Base-by-base conservation (phyloP, 1,140 invertebrate species). In the Mycetomoellerius zeteki region DNA sequence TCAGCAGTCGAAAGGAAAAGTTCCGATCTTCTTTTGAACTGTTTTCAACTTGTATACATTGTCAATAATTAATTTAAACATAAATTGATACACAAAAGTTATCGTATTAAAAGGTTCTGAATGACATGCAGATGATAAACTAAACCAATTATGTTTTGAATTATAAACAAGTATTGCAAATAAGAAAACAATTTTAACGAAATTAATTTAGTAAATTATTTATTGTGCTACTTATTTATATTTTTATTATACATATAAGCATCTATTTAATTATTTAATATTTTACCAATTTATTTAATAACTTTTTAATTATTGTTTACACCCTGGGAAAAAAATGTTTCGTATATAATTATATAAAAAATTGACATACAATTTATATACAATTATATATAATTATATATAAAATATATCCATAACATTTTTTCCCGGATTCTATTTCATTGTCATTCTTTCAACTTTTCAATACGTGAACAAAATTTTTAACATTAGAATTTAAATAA, bases 51-150 rank as follows among this genome's bases (percentile, higher is more conserved):
- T 47, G 14, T 50, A 24, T 43, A 43, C 21, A 50, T 50, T 47
- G 5, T 1, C 37, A 12, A 65, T 65, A 37, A 21, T 58, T 58
- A 50, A 50, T 54, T 54, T 54, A 54, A 54, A 19, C 16, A 7
- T 47, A 47, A 37, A 69, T 43, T 69, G 37, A 69, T 21, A 65
- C 0, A 65, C 19, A 65, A 62, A 16, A 62, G 21, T 65, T 64
- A 37, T 65, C 8, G 8, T 33, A 65, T 3, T 27, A 27, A 62
- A 16, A 62, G n/a, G 6, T 21, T 69, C 24, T 47, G n/a, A 21
- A 16, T 21, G n/a, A 24, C n/a, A 43, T 67, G 5, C 33, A 37
- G 33, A 33, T 62, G 3, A 64, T 24, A 69, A 69, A 21, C 19
- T 69, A 47, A 12, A 3, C 7, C 33, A 6, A 65, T 58, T 58